Evolutionary conservation across 2,888 invertebrate species (phyloP), one percentile per base, ranked within the genome.

Genomic region (Itoplectis maculator): DNA sequence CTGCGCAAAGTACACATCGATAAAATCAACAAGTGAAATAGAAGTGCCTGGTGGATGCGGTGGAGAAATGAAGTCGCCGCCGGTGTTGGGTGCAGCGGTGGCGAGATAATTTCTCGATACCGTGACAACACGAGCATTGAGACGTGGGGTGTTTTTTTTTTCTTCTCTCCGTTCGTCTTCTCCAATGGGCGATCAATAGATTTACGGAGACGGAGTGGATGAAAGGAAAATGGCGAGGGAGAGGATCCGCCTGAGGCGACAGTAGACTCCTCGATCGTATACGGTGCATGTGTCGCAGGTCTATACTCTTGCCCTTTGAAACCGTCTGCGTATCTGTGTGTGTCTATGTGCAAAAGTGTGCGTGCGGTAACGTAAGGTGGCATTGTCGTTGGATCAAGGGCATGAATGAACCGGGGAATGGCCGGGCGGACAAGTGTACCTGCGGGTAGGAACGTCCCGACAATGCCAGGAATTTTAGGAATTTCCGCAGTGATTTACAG

Each of bases 331-430:
- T 73, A 56, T 73, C 68, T 49, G 47, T 47, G 54, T 61, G 51
- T 61, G 79, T 8, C n/a, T n/a, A n/a, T n/a, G n/a, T n/a, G n/a
- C n/a, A n/a, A n/a, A n/a, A n/a, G n/a, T 54, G 69, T 69, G 56
- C 54, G 69, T 75, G 66, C 70, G 63, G 85, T 84, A 89, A 86
- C 88, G 91, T 90, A 91, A 92, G 91, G 92, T 92, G 91, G 86
- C 86, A 90, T 91, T 91, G 91, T 92, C 88, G 88, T 85, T 75
- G 68, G 56, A 69, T 70, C 72, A 63, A 69, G 76, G 61, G 87
- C 87, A 88, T 91, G 91, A 91, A 92, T 91, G 91, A 88, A 88
- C 86, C 86, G 84, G 79, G 87, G 90, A 89, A 90, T 87, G 87
- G 84, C 75, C 80, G 69, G 47, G 11, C 29, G 88, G 90, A 90